Evolutionary conservation across 2,797 vertebrate species (phyloP), one percentile per base, ranked within the genome.

Genomic region (Amblyraja radiata): DNA sequence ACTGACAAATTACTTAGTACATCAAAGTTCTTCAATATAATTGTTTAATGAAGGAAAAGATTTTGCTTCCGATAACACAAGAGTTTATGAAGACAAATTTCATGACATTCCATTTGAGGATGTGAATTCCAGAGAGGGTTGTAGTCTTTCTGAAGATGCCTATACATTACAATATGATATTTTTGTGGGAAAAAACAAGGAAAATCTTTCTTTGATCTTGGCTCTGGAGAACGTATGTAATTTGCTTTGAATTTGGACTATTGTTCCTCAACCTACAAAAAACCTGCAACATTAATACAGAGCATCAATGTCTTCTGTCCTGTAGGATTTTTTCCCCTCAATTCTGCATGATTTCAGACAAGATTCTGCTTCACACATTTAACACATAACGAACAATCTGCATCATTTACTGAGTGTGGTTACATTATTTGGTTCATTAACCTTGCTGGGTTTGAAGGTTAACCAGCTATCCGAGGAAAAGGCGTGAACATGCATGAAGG

Each of bases 391-490:
- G 96, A 96, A 96, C 96, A 96, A 94, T 95, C 94, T 93, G 1
- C 94, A 95, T 95, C 95, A 94, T 94, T 94, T 95, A 96, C 96
- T 96, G 96, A 96, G 95, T 94, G 54, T 0, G 39, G 95, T 95
- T 95, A 95, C 94, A 95, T 95, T 95, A 94, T 96, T 93, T 95
- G 94, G 96, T 97, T 97, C 96, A 97, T 96, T 97, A 96, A 97
- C 96, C 96, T 95, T 93, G 77, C 95, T 94, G 94, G 95, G 96
- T 95, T 94, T 77, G 93, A 94, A 94, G 95, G 95, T 96, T 96
- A 96, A 97, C 95, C 95, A 95, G 96, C 95, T 94, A 95, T 95
- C 95, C 93, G 95, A 96, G 71, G 95, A 96, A 97, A 76, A 97
- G 95, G 94, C 61, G 91, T 90, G 78, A 90, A 93, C 80, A 90